A percentile compares a stretch with the other conserved stretches of the same genome.
Evolutionary conservation across 2,113 vertebrate species (phyloP).

Genomic region (Oostethus manadensis): DNA sequence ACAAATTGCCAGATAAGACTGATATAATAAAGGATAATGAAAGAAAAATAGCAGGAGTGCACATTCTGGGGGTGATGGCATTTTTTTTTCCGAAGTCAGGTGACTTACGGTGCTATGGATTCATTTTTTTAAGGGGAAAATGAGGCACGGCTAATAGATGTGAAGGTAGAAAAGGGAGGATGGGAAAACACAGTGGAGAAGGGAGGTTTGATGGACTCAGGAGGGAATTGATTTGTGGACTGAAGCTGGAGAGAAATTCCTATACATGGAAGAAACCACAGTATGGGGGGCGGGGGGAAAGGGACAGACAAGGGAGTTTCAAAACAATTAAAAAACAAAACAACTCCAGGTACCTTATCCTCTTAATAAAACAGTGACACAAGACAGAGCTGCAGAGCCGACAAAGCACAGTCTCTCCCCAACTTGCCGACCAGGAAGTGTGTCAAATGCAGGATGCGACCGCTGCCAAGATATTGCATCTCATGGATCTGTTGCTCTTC

Average conservation of each 20-base stretch:
- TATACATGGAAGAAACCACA: slow-evolving; percentile 27
- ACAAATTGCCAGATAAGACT: slow-evolving; percentile 43
- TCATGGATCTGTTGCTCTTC: slow-evolving; percentile 7
- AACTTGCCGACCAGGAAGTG: slow-evolving; percentile 44
- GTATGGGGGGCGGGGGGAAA: slow-evolving; percentile 10
- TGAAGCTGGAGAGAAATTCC: slow-evolving; percentile 45
- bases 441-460: slow-evolving; percentile 34
- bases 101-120: no score
- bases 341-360: not conserved
- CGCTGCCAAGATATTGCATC: slow-evolving; percentile 33
- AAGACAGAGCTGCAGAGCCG: slow-evolving; percentile 43
- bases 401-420: slow-evolving; percentile 29
- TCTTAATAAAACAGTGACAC: slow-evolving; percentile 43
- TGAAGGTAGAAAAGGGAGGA: slow-evolving; percentile 1
- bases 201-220: slow-evolving; percentile 36
- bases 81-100: not conserved
- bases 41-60: slow-evolving; percentile 28
- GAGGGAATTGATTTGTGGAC: slow-evolving; percentile 58
- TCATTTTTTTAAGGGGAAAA: slow-evolving; percentile 10
- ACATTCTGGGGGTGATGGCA: slow-evolving; percentile 13
- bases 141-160: slow-evolving; percentile 31
- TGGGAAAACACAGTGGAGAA: slow-evolving; percentile 4
- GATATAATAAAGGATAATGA: slow-evolving; percentile 52
- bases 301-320: not conserved
- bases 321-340: slow-evolving; percentile 12